Conservation (phyloP, 2,888 invertebrate species). For the Nineta flava region DNA sequence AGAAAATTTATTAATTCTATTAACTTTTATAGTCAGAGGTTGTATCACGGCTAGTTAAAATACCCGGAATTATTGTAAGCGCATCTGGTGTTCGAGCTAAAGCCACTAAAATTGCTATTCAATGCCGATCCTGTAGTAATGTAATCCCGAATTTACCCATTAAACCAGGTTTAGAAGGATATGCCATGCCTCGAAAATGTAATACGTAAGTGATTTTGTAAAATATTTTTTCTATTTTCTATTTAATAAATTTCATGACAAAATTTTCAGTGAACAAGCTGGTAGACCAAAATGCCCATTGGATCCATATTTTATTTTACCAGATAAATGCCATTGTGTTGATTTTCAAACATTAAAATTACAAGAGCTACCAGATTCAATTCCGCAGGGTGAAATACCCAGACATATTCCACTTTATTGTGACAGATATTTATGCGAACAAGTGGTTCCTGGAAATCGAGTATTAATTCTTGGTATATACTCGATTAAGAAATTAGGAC, state of each 20-base stretch:
- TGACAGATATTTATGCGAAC: constrained; percentile 86
- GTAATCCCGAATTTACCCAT: constrained; percentile 78
- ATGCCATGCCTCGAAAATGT: constrained; percentile 87
- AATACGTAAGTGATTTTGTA: constrained; percentile 51
- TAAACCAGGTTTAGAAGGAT: constrained; percentile 92
- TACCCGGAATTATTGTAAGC: constrained; percentile 89
- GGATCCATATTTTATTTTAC: constrained; percentile 96
- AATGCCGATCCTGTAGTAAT: constrained; percentile 86
- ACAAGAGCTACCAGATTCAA: constrained; percentile 88
- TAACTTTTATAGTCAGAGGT: constrained; percentile 60
- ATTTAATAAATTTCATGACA: background rate
- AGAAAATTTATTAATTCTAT: constrained; percentile 1
- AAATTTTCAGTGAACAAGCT: constrained; percentile 63
- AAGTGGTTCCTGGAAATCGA: constrained; percentile 89
- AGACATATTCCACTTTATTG: constrained; percentile 88
- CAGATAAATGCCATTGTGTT: constrained; percentile 93
- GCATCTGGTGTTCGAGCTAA: constrained; percentile 91
- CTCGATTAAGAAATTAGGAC: constrained; percentile 80
- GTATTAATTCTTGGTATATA: constrained; percentile 89
- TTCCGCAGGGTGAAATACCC: constrained; percentile 96
- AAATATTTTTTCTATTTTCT: constrained; percentile 7
- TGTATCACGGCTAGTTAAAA: constrained; percentile 84
- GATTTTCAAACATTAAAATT: constrained; percentile 97
- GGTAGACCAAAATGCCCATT: constrained; percentile 86
- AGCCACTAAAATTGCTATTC: constrained; percentile 87